Conservation (phyloP, 2,888 invertebrate genomes). For the Linnaemya vulpina region DNA sequence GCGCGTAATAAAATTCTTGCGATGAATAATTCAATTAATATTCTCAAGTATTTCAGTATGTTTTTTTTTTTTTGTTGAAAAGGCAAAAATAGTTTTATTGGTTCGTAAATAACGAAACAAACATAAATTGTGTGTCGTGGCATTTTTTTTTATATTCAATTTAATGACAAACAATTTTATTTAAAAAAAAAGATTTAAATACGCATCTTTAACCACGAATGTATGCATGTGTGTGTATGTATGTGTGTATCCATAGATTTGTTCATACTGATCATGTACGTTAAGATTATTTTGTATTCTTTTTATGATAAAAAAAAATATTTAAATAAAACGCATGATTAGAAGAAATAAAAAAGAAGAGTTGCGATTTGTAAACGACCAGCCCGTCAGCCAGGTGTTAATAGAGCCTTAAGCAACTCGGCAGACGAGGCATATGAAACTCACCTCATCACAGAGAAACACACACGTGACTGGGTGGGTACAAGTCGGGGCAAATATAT, state of each 20-base stretch:
- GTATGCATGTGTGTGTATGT: not conserved
- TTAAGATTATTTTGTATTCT: too few relatives aligned
- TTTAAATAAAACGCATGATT: constrained; percentile 45
- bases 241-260: too few relatives aligned
- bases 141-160: constrained; percentile 41
- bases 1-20: constrained; percentile 7
- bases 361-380: not conserved
- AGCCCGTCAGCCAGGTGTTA: constrained; percentile 45
- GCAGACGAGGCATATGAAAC: not conserved
- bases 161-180: constrained; percentile 7
- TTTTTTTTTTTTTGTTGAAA: not conserved
- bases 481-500: not conserved
- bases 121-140: constrained; percentile 32
- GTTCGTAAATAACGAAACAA: constrained; percentile 50
- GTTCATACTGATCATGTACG: too few relatives aligned
- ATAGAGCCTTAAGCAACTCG: constrained; percentile 3
- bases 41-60: not conserved
- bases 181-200: not conserved
- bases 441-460: constrained; percentile 11
- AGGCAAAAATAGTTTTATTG: constrained; percentile 44
- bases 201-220: not conserved
- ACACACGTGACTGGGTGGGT: constrained; percentile 48
- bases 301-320: too few relatives aligned
- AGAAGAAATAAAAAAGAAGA: not conserved
- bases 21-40: constrained; percentile 18